phyloP scores from a whole-genome alignment of 2,113 vertebrate genomes.

The Menidia beryllina region DNA sequence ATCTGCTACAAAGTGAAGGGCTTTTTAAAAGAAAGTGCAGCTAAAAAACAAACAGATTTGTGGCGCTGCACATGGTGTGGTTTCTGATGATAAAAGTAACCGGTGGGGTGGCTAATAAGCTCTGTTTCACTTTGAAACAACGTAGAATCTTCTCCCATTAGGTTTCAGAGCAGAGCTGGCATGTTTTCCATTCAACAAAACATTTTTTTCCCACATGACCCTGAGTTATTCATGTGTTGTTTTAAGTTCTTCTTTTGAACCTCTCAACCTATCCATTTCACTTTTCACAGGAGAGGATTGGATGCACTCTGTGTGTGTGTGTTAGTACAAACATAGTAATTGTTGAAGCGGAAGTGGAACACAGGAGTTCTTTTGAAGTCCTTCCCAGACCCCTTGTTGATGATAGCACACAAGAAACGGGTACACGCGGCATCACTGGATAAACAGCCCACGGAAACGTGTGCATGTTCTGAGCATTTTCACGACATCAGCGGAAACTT shows the following conservation, averaged over 20 bases:
- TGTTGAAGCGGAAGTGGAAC: neutral
- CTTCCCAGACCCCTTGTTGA: neutral
- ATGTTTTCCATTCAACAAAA: neutral
- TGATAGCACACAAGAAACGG: neutral
- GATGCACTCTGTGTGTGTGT: slow-evolving; percentile 1
- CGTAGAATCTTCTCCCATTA: neutral
- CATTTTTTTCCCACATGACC: neutral
- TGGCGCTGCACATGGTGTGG: neutral
- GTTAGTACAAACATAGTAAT: neutral
- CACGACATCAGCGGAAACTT: too few relatives aligned
- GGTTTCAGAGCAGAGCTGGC: neutral
- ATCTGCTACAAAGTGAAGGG: neutral
- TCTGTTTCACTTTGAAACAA: neutral
- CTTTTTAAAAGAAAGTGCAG: neutral
- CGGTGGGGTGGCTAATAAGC: neutral
- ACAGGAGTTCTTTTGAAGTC: neutral
- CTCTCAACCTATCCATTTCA: neutral
- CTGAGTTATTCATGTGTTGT: neutral
- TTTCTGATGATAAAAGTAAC: neutral
- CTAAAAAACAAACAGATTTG: neutral
- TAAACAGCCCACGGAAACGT: neutral
- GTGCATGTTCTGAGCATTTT: neutral
- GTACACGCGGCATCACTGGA: neutral
- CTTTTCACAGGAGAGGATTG: slow-evolving; percentile 4
- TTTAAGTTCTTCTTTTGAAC: neutral